Conservation (phyloP, 2,113 vertebrate species). For the Protomyctophum bolini region DNA sequence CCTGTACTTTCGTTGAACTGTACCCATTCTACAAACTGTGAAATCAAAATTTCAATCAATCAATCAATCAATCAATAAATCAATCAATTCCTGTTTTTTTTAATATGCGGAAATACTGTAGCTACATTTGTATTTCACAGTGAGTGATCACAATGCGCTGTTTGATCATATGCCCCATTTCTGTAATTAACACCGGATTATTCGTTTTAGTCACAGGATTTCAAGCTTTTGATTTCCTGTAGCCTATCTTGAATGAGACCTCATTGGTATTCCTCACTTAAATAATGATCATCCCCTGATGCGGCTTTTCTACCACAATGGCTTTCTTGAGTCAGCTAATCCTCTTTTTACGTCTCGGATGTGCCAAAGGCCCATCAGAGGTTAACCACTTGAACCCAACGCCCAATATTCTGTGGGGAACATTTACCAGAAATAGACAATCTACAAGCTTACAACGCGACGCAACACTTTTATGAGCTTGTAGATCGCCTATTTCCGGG, state of each 20-base stretch:
- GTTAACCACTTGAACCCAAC: slow-evolving; percentile 38
- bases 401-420: too few species aligned
- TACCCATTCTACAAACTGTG: too few species aligned
- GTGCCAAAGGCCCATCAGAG: slow-evolving; percentile 37
- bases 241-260: slow-evolving; percentile 26
- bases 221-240: slow-evolving; percentile 38
- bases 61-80: too few species aligned
- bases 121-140: slow-evolving; percentile 10
- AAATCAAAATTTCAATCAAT: too few species aligned
- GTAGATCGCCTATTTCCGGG: too few species aligned
- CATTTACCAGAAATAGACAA: too few species aligned
- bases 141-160: slow-evolving; percentile 27
- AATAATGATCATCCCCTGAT: slow-evolving; percentile 51
- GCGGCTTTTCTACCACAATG: slow-evolving; percentile 52
- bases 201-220: slow-evolving; percentile 55
- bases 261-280: slow-evolving; percentile 41
- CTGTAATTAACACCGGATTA: slow-evolving; percentile 63
- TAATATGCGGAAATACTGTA: slow-evolving; percentile 15
- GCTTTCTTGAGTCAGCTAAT: slow-evolving; percentile 58
- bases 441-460: too few species aligned
- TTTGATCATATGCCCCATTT: slow-evolving; percentile 20
- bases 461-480: too few species aligned
- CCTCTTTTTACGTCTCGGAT: slow-evolving; percentile 38
- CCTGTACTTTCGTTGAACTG: too few species aligned
- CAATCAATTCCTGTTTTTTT: background rate